Evolutionary conservation across 1,140 invertebrate species (phyloP).

Genomic region (Laupala kohalensis): DNA sequence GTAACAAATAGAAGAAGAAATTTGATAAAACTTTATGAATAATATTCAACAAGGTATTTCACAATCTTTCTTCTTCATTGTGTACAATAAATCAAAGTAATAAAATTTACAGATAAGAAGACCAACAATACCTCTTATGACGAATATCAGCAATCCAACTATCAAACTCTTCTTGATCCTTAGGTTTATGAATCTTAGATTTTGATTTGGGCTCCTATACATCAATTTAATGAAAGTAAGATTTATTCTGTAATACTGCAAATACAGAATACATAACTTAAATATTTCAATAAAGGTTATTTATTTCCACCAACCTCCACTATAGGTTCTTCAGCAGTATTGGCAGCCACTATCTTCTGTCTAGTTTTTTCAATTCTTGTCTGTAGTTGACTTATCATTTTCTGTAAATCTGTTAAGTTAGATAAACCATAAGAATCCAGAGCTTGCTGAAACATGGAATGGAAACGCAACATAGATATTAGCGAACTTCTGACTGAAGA

Average conservation of each 20-base stretch:
- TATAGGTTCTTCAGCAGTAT: conserved; percentile 47
- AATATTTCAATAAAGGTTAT: not conserved
- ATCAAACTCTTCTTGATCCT: conserved; percentile 48
- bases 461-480: too few species aligned
- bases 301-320: conserved; percentile 33
- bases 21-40: too few species aligned
- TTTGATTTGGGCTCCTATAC: conserved; percentile 31
- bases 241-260: too few species aligned
- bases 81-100: too few species aligned
- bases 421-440: conserved; percentile 42
- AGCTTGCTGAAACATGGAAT: conserved; percentile 30
- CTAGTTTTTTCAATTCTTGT: conserved; percentile 63
- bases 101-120: too few species aligned
- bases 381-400: conserved; percentile 60
- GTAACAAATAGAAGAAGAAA: not conserved
- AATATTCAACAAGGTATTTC: too few species aligned
- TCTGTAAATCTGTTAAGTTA: conserved; percentile 47
- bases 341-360: conserved; percentile 59
- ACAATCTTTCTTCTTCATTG: too few species aligned
- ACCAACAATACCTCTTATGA: conserved; percentile 47
- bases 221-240: conserved; percentile 12
- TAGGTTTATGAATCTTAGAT: conserved; percentile 34
- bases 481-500: too few species aligned
- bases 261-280: not conserved
- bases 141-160: conserved; percentile 52